Evolutionary conservation across 2,888 invertebrate genomes (phyloP).

Genomic region (Adela reaumurella): DNA sequence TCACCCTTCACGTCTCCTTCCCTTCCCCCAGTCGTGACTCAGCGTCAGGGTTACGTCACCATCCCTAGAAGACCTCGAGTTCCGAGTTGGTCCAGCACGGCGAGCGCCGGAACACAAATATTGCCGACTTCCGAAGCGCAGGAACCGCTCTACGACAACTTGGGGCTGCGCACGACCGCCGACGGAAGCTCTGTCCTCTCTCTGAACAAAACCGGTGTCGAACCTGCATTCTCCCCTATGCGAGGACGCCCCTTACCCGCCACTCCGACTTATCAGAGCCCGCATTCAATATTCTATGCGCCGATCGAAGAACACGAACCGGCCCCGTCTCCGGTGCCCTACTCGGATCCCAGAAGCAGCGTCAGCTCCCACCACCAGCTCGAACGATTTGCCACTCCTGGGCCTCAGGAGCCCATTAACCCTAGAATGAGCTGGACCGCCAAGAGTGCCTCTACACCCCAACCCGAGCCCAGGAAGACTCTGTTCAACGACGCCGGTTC

Average conservation of each 20-base stretch:
- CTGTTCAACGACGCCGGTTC: slow-evolving; percentile 26
- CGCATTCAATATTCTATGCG: slow-evolving; percentile 44
- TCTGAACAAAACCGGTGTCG: slow-evolving; percentile 66
- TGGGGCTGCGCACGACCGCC: slow-evolving; percentile 80
- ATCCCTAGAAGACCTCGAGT: slow-evolving; percentile 81
- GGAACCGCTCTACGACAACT: slow-evolving; percentile 83
- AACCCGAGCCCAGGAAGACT: slow-evolving; percentile 40
- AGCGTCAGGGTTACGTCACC: slow-evolving; percentile 80
- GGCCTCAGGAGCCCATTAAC: slow-evolving; percentile 47
- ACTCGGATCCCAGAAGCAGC: slow-evolving; percentile 42
- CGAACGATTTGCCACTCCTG: slow-evolving; percentile 43
- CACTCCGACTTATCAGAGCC: slow-evolving; percentile 51
- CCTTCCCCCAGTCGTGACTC: slow-evolving; percentile 63
- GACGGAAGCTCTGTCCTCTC: slow-evolving; percentile 81
- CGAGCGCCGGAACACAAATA: slow-evolving; percentile 50
- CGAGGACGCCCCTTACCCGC: slow-evolving; percentile 63
- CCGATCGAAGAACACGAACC: slow-evolving; percentile 54
- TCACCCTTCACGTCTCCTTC: slow-evolving; percentile 69
- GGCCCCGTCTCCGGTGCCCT: slow-evolving; percentile 46
- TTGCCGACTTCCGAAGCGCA: slow-evolving; percentile 50
- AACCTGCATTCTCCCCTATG: slow-evolving; percentile 55
- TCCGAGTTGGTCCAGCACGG: slow-evolving; percentile 74
- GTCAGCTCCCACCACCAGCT: slow-evolving; percentile 43
- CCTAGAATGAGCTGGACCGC: slow-evolving; percentile 51
- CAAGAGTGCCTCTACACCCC: slow-evolving; percentile 45